Conservation (phyloP, 2,797 vertebrate genomes). For the Tenualosa ilisha region DNA sequence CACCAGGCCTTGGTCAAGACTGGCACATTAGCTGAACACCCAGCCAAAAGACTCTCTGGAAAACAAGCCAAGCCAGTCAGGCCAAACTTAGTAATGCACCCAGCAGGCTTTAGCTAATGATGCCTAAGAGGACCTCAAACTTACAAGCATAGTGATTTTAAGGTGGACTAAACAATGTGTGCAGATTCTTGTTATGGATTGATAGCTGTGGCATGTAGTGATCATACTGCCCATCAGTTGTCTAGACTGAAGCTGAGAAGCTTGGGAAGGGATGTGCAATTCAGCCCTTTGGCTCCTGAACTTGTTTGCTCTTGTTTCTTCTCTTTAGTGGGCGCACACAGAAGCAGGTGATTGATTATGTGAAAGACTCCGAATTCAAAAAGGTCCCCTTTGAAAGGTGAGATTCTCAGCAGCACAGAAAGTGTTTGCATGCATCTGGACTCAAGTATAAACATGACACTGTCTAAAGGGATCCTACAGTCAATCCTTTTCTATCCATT, state of each 20-base stretch:
- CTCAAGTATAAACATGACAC: background rate
- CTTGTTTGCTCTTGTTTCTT: background rate
- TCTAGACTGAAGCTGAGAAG: background rate
- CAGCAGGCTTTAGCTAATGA: too few relatives aligned
- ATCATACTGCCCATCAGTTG: background rate
- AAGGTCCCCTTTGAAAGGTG: constrained; percentile 97
- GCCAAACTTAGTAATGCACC: background rate
- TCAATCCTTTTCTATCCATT: background rate
- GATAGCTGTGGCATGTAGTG: background rate
- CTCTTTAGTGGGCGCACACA: constrained; percentile 89
- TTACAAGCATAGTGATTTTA: background rate
- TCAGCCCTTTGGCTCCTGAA: background rate
- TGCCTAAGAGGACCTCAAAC: background rate
- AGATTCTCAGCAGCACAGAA: constrained; percentile 47
- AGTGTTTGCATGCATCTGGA: background rate
- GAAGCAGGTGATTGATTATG: constrained; percentile 97
- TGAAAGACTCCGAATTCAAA: constrained; percentile 95
- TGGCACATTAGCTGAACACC: background rate
- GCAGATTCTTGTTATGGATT: background rate
- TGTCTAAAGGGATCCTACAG: background rate
- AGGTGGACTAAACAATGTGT: background rate
- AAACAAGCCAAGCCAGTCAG: background rate
- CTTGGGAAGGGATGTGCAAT: background rate
- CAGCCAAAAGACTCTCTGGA: background rate
- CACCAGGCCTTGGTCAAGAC: background rate